A percentile compares a stretch with the other conserved stretches of the same genome.
phyloP scores from a whole-genome alignment of 2,888 invertebrate genomes.

The Julus scanicus region DNA sequence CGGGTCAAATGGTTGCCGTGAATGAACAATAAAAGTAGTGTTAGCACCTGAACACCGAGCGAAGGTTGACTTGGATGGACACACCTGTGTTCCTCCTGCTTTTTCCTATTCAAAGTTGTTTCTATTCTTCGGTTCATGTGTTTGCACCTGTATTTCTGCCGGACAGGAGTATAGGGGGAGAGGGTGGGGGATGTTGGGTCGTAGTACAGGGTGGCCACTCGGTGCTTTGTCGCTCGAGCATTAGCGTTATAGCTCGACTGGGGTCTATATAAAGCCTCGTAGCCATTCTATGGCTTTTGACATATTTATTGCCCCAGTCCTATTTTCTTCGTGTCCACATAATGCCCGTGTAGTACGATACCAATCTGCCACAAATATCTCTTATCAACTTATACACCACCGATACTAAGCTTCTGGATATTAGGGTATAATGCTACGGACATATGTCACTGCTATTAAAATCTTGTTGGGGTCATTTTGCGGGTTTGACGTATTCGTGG shows the following conservation, averaged over 20 bases:
- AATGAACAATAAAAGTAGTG: background rate
- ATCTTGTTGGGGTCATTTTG: background rate
- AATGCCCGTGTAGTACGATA: background rate
- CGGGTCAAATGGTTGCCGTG: background rate
- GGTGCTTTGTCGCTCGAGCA: background rate
- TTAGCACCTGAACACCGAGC: background rate
- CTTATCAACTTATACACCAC: background rate
- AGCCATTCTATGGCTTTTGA: constrained; percentile 14
- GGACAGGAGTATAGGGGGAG: background rate
- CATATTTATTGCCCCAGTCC: constrained; percentile 24
- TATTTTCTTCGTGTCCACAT: background rate
- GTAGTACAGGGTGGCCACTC: background rate
- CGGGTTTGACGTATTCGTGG: background rate
- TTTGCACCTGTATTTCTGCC: background rate
- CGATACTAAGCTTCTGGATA: background rate
- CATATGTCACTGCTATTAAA: background rate
- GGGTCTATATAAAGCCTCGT: background rate
- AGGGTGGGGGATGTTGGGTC: no score
- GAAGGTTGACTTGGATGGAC: background rate
- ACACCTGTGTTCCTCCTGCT: constrained; percentile 5
- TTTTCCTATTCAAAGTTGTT: constrained; percentile 6
- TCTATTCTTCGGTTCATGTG: background rate
- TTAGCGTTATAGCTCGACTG: background rate
- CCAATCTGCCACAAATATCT: background rate
- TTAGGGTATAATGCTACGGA: background rate